Conservation (phyloP, 2,888 invertebrate species). For the Creontiades dilutus region DNA sequence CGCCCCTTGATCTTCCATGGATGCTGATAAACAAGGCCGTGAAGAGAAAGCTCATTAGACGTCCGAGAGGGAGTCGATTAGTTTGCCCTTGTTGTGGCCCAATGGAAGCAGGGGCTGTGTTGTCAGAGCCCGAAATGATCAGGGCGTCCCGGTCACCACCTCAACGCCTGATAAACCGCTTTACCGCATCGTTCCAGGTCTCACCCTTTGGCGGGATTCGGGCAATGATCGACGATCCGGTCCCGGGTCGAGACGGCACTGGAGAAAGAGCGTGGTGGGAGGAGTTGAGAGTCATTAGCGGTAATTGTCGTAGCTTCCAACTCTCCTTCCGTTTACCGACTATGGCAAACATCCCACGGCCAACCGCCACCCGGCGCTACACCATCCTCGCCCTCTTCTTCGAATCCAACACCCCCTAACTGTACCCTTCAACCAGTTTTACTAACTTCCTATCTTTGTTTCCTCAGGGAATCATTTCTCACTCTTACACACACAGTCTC, state of each 20-base stretch:
- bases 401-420: neutral
- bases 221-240: slow-evolving; percentile 42
- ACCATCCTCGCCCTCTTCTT: neutral
- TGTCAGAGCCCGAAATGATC: neutral
- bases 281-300: slow-evolving; percentile 54
- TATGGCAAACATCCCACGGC: slow-evolving; percentile 42
- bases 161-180: slow-evolving; percentile 1
- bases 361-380: neutral
- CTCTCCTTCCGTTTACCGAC: slow-evolving; percentile 57
- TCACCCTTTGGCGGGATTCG: neutral
- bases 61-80: slow-evolving; percentile 16
- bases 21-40: neutral
- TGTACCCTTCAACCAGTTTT: slow-evolving; percentile 23
- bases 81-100: slow-evolving; percentile 30
- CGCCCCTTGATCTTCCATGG: slow-evolving; percentile 12
- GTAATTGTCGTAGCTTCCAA: slow-evolving; percentile 60
- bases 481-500: neutral
- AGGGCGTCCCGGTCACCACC: neutral
- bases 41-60: slow-evolving; percentile 22
- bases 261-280: slow-evolving; percentile 19
- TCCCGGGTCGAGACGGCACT: neutral
- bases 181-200: neutral
- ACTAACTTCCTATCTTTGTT: slow-evolving; percentile 39
- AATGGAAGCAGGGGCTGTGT: neutral
- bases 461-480: neutral